phyloP scores from a whole-genome alignment of 2,888 invertebrate genomes.

The Hoplodrina blanda region DNA sequence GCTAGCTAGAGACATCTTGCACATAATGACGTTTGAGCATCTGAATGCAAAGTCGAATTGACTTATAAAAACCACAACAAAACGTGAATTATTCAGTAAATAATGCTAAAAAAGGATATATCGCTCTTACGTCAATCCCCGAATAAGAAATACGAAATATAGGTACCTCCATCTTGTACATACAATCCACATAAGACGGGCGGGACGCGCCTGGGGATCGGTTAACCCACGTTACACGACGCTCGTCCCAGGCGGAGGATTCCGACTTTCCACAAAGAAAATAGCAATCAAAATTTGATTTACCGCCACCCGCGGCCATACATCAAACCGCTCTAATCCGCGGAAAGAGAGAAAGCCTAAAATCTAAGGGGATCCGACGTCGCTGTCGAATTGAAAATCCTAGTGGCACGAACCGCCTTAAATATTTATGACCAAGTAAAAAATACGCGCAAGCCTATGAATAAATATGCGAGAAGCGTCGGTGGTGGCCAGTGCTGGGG shows the following conservation, averaged over 20 bases:
- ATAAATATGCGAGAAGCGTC: conserved; percentile 77
- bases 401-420: conserved; percentile 80
- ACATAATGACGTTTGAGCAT: background rate
- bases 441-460: conserved; percentile 82
- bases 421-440: conserved; percentile 88
- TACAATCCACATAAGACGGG: conserved; percentile 81
- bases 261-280: conserved; percentile 89
- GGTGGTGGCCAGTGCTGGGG: conserved; percentile 39
- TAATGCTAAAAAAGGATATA: conserved; percentile 54
- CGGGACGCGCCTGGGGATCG: conserved; percentile 84
- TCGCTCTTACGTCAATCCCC: conserved; percentile 72
- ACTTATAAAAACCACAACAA: background rate
- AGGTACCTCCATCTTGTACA: conserved; percentile 53
- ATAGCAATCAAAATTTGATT: conserved; percentile 91
- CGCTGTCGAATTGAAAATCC: conserved; percentile 88
- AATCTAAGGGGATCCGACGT: conserved; percentile 85
- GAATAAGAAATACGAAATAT: conserved; percentile 77
- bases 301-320: conserved; percentile 89
- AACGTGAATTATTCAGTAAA: background rate
- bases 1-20: background rate
- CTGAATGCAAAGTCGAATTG: background rate
- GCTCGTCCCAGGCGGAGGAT: conserved; percentile 82
- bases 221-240: conserved; percentile 87
- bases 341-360: conserved; percentile 85
- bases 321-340: conserved; percentile 88